Conservation (phyloP, 1,140 invertebrate species). For the Drosophila varians region DNA sequence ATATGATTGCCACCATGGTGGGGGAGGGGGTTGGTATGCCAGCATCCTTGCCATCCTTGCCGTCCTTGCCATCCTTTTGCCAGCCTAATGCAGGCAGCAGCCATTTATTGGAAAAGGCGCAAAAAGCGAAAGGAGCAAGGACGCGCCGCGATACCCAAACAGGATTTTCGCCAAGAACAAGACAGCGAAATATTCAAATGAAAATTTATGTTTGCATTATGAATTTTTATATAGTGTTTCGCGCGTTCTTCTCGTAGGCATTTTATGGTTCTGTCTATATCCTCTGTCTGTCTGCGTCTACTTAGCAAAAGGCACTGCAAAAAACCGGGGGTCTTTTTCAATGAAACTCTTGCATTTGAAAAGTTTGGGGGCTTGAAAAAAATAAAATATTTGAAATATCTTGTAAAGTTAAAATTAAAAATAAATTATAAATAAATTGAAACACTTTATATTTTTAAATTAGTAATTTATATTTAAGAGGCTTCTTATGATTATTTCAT, state of each 20-base stretch:
- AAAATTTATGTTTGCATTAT: slow-evolving; percentile 84
- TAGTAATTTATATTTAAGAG: too few relatives aligned
- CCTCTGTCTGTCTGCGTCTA: slow-evolving; percentile 13
- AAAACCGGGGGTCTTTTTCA: too few relatives aligned
- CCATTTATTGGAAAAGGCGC: slow-evolving; percentile 44
- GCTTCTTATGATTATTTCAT: too few relatives aligned
- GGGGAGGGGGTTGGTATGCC: slow-evolving; percentile 27
- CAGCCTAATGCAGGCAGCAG: slow-evolving; percentile 57
- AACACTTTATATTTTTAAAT: too few relatives aligned
- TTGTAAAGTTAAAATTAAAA: too few relatives aligned
- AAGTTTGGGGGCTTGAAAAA: too few relatives aligned
- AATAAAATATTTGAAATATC: too few relatives aligned
- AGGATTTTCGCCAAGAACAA: slow-evolving; percentile 65
- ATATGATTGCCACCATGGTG: slow-evolving; percentile 61
- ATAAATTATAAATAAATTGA: too few relatives aligned
- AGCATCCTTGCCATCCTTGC: slow-evolving; percentile 43
- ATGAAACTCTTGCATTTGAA: too few relatives aligned
- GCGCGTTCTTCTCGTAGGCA: slow-evolving; percentile 57
- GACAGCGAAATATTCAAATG: slow-evolving; percentile 83
- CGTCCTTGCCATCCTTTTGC: slow-evolving; percentile 42
- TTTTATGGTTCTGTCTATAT: slow-evolving; percentile 71
- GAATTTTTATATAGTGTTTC: slow-evolving; percentile 83
- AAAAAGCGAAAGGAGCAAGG: slow-evolving; percentile 6
- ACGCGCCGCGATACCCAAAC: slow-evolving; percentile 21
- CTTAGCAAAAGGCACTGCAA: slow-evolving; percentile 3